Conservation (phyloP, 2,797 vertebrate species). For the Alcedo quadribrachys region DNA sequence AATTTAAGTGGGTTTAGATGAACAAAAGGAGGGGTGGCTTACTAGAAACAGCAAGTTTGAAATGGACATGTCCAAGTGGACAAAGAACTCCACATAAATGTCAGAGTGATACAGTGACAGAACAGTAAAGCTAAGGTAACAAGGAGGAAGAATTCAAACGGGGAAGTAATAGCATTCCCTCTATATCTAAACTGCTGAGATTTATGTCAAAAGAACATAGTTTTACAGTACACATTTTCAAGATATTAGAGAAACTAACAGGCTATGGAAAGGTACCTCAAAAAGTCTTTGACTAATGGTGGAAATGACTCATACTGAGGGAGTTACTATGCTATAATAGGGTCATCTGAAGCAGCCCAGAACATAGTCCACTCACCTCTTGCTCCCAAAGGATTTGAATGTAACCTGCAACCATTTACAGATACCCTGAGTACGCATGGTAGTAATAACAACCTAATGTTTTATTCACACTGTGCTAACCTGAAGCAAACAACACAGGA, state of each 20-base stretch:
- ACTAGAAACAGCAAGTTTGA: not conserved
- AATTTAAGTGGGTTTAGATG: not conserved
- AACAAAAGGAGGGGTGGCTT: not conserved
- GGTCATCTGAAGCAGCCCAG: not conserved
- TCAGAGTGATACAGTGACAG: not conserved
- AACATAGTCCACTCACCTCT: not conserved
- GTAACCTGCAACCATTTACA: not conserved
- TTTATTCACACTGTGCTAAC: not conserved
- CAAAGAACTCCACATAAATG: not conserved
- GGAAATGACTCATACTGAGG: not conserved
- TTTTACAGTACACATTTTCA: not conserved
- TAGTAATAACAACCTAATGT: not conserved
- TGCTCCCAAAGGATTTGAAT: not conserved
- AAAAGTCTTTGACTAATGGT: not conserved
- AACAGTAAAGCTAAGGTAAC: not conserved
- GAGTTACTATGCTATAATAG: not conserved
- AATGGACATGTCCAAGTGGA: not conserved
- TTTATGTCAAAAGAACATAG: not conserved
- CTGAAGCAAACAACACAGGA: not conserved
- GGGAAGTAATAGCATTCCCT: not conserved
- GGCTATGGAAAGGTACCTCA: not conserved
- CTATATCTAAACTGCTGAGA: not conserved
- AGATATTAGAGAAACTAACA: not conserved
- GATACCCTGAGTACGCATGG: not conserved
- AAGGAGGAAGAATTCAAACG: not conserved